phyloP scores from a whole-genome alignment of 1,140 invertebrate species.

The Drosophila murphyi region DNA sequence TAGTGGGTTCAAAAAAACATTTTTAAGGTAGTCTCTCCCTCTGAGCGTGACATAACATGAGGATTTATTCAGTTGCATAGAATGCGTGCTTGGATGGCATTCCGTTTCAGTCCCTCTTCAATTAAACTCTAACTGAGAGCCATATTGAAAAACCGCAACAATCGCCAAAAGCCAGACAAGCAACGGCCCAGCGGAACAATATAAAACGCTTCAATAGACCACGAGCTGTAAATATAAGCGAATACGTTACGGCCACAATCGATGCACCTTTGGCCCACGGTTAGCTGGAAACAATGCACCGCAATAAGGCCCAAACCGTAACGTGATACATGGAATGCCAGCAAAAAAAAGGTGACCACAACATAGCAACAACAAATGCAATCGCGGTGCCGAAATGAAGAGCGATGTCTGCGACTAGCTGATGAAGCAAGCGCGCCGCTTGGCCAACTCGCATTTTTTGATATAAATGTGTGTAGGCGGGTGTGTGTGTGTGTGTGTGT shows the following conservation, averaged over 20 bases:
- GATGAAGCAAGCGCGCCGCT: constrained; percentile 28
- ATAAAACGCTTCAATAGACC: constrained; percentile 51
- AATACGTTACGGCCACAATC: constrained; percentile 59
- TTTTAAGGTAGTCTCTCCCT: background rate
- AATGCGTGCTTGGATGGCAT: background rate
- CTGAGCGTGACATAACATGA: background rate
- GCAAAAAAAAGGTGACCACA: constrained; percentile 9
- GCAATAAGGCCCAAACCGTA: constrained; percentile 50
- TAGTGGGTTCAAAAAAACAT: background rate
- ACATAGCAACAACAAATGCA: constrained; percentile 10
- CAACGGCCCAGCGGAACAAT: constrained; percentile 43
- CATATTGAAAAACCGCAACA: constrained; percentile 36
- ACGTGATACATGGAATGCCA: constrained; percentile 25
- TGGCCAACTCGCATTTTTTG: constrained; percentile 22
- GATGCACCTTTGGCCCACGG: constrained; percentile 44
- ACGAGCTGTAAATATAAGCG: constrained; percentile 60
- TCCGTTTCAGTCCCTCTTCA: constrained; percentile 3
- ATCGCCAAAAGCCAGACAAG: constrained; percentile 23
- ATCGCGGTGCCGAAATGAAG: constrained; percentile 56
- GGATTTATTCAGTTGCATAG: constrained; percentile 23
- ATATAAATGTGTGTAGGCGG: background rate
- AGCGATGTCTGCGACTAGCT: constrained; percentile 23
- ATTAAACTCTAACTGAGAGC: constrained; percentile 19
- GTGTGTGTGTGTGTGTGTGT: background rate
- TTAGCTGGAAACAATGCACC: constrained; percentile 58